phyloP scores from a whole-genome alignment of 2,797 vertebrate genomes.

The Podargus strigoides region DNA sequence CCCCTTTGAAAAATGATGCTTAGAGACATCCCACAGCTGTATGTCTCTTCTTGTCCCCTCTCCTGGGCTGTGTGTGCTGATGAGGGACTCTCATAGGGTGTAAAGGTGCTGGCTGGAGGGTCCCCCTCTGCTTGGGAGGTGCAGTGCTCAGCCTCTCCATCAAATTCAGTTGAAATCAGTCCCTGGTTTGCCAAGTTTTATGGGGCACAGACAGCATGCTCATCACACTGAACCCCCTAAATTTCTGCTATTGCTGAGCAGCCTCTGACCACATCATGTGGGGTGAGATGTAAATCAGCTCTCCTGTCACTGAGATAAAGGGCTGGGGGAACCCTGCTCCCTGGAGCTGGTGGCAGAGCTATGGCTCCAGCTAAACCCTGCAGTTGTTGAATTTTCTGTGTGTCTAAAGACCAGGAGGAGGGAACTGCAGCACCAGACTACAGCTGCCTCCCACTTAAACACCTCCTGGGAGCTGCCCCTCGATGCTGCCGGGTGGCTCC shows the following conservation, averaged over 20 bases:
- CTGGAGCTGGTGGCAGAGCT: not conserved
- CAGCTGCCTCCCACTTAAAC: not conserved
- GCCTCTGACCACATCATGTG: accelerated
- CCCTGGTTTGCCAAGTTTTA: not conserved
- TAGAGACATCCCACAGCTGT: not conserved
- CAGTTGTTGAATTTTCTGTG: not conserved
- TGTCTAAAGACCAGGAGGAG: not conserved
- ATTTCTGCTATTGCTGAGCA: accelerated
- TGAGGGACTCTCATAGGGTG: not conserved
- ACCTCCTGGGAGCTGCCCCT: not conserved
- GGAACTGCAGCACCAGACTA: not conserved
- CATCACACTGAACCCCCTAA: not conserved
- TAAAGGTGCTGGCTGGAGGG: not conserved
- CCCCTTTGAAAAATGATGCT: not conserved
- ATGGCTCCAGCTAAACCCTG: not conserved
- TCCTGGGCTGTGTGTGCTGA: not conserved
- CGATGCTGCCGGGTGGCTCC: accelerated
- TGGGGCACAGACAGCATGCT: accelerated
- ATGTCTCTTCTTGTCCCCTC: accelerated
- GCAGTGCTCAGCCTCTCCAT: accelerated
- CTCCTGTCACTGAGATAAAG: not conserved
- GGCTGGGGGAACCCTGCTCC: not conserved
- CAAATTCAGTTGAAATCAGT: not conserved
- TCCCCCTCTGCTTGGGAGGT: not conserved
- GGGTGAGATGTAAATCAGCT: not conserved